A percentile compares a stretch with the other conserved stretches of the same genome.
phyloP scores from a whole-genome alignment of 2,888 invertebrate genomes.

The Pyrochroa serraticornis region DNA sequence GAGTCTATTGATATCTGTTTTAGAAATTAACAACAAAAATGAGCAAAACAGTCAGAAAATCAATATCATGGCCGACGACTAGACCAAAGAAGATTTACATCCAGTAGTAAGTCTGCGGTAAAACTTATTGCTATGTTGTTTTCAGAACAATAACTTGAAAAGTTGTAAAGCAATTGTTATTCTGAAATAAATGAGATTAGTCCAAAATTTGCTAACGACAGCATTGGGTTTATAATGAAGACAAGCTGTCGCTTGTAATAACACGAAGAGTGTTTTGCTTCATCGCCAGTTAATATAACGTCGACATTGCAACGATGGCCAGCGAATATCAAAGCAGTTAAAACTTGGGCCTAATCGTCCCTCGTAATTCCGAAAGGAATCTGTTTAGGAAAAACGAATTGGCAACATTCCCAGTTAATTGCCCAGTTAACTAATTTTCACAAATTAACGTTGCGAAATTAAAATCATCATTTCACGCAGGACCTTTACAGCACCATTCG shows the following conservation, averaged over 20 bases:
- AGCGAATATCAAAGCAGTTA: constrained; percentile 30
- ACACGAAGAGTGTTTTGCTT: constrained; percentile 34
- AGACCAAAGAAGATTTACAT: no score
- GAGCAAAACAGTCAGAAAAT: no score
- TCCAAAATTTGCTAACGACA: no score
- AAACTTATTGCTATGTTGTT: no score
- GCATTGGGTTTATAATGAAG: constrained; percentile 34
- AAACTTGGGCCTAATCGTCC: constrained; percentile 31
- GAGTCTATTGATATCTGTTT: no score
- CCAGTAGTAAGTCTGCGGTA: no score
- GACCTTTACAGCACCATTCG: no score
- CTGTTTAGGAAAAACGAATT: constrained; percentile 28
- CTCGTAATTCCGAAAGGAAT: constrained; percentile 36
- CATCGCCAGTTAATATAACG: constrained; percentile 35
- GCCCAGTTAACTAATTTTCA: constrained; percentile 24
- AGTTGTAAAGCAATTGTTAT: no score
- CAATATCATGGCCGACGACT: no score
- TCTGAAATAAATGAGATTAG: no score
- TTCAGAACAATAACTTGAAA: no score
- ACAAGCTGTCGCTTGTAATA: constrained; percentile 35
- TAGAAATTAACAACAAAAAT: no score
- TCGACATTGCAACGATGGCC: constrained; percentile 17
- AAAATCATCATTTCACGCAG: background rate
- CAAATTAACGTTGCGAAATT: constrained; percentile 18
- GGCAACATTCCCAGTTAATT: constrained; percentile 28